Conservation (phyloP, 2,888 invertebrate species). For the Lymantria dispar region DNA sequence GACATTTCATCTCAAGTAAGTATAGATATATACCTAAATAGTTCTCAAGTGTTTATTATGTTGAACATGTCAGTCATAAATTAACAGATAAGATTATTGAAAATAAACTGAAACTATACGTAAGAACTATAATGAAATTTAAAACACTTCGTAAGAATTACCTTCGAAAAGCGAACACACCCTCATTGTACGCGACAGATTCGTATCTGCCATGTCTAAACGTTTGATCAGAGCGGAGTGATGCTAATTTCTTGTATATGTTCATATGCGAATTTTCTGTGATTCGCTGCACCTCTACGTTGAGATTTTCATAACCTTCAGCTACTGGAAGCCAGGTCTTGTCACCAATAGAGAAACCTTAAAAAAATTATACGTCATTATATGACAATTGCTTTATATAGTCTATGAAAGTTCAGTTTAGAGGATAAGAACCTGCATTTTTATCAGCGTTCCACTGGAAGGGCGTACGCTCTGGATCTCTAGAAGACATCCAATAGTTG, state of each 20-base stretch:
- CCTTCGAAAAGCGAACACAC: constrained; percentile 83
- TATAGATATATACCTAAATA: background rate
- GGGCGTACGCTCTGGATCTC: constrained; percentile 91
- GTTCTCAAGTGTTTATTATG: background rate
- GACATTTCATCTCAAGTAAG: background rate
- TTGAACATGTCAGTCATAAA: background rate
- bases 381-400: background rate
- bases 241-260: constrained; percentile 82
- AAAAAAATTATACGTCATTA: background rate
- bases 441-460: constrained; percentile 87
- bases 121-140: too few relatives aligned
- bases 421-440: constrained; percentile 78
- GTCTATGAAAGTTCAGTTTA: background rate
- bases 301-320: constrained; percentile 80
- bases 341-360: constrained; percentile 81
- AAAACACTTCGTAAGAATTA: constrained; percentile 25
- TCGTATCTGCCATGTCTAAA: constrained; percentile 79
- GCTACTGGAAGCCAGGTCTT: constrained; percentile 88
- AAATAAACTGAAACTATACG: too few relatives aligned
- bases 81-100: background rate
- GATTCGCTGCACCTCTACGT: constrained; percentile 78
- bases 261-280: constrained; percentile 81
- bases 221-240: constrained; percentile 76
- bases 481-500: constrained; percentile 79
- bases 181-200: constrained; percentile 77